These are phyloP conservation scores for Coreius guichenoti DNA, from an alignment of 2,797 vertebrate genomes.

Conservation along the genomic window DNA sequence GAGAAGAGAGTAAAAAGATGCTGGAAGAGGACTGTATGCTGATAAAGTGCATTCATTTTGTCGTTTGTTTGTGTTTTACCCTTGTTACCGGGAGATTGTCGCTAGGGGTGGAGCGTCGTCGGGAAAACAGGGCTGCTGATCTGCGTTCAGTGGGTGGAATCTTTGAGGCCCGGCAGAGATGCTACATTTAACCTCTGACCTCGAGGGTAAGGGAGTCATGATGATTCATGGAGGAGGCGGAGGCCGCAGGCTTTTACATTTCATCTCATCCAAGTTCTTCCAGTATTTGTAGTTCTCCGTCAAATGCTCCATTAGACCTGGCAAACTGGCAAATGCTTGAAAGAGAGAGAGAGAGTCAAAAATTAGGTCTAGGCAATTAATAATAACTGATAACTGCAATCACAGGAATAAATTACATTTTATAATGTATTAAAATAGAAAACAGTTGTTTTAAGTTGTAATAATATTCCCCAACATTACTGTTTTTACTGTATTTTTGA, in stretches of 20 bases:
- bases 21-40: conserved; percentile 56
- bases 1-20: conserved; percentile 51
- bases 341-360: not conserved
- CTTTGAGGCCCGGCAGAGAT: conserved; percentile 31
- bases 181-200: conserved; percentile 62
- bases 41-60: conserved; percentile 77
- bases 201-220: not conserved
- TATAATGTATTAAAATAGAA: not conserved
- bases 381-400: not conserved
- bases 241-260: conserved; percentile 89
- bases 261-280: conserved; percentile 93
- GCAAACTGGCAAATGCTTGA: conserved; percentile 91
- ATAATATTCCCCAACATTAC: not conserved
- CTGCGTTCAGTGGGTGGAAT: conserved; percentile 16
- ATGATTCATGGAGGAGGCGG: conserved; percentile 77
- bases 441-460: not conserved
- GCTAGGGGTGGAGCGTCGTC: conserved; percentile 53
- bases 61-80: conserved; percentile 60
- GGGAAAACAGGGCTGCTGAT: conserved; percentile 42
- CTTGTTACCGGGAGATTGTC: conserved; percentile 70
- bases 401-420: not conserved
- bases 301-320: conserved; percentile 91
- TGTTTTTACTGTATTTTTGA: not conserved
- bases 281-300: conserved; percentile 96
- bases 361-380: not conserved